Conservation (phyloP, 2,113 vertebrate genomes). For the Prionailurus viverrinus region DNA sequence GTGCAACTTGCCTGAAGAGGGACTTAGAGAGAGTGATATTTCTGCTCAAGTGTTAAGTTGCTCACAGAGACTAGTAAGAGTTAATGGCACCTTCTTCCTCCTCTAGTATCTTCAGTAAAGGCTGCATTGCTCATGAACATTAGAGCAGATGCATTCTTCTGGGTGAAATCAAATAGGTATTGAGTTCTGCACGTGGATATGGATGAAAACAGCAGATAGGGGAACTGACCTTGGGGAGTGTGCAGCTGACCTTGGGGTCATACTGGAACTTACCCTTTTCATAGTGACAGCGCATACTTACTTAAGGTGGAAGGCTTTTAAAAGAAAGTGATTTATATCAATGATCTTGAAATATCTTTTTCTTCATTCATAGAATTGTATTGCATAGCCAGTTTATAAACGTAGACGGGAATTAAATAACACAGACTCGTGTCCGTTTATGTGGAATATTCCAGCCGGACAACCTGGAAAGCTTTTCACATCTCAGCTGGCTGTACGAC, state of each 20-base stretch:
- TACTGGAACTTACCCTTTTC: neutral
- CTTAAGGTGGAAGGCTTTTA: slow-evolving; percentile 30
- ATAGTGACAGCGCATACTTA: neutral
- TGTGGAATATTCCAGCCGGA: neutral
- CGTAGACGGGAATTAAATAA: slow-evolving; percentile 47
- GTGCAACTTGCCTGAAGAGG: neutral
- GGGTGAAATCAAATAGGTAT: neutral
- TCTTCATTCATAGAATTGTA: slow-evolving; percentile 49
- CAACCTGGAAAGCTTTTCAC: slow-evolving; percentile 12
- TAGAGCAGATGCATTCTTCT: neutral
- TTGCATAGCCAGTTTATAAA: slow-evolving; percentile 56
- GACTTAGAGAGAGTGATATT: neutral
- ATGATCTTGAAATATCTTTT: slow-evolving; percentile 46
- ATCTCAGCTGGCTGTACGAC: neutral
- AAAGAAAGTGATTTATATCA: slow-evolving; percentile 39
- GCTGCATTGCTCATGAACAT: neutral
- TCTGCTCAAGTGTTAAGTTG: neutral
- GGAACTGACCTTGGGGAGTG: neutral
- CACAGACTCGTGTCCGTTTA: slow-evolving; percentile 49
- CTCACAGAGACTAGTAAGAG: neutral
- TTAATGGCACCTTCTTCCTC: neutral
- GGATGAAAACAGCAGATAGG: neutral
- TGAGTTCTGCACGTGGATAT: neutral
- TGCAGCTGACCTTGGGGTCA: neutral
- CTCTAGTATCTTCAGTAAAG: neutral